phyloP scores from a whole-genome alignment of 2,113 vertebrate genomes.

The Rhinopithecus roxellana region DNA sequence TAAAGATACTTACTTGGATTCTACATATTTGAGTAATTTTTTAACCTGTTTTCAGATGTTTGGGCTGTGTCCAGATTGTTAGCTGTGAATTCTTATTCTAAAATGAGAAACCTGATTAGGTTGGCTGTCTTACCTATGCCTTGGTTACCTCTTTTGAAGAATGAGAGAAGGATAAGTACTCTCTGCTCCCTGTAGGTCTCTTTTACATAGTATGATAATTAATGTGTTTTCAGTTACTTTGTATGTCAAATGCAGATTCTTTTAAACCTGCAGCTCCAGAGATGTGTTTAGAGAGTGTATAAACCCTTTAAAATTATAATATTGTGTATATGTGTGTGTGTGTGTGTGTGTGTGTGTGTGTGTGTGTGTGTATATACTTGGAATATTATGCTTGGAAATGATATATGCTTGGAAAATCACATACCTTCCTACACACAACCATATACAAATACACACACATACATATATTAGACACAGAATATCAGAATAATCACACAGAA shows the following conservation, averaged over 20 bases:
- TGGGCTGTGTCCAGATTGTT: neutral
- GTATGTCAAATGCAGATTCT: neutral
- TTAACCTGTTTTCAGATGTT: neutral
- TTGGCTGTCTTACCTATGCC: neutral
- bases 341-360: neutral
- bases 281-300: neutral
- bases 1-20: slow-evolving; percentile 20
- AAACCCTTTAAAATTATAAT: neutral
- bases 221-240: neutral
- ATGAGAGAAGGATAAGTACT: neutral
- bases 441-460: too few species aligned
- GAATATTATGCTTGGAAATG: too few species aligned
- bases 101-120: neutral
- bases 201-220: neutral
- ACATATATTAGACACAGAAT: neutral
- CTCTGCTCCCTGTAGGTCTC: neutral
- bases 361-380: neutral
- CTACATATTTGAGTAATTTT: slow-evolving; percentile 45
- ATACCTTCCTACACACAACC: too few species aligned
- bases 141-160: neutral
- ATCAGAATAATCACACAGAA: neutral
- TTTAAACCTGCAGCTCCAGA: neutral
- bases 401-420: too few species aligned
- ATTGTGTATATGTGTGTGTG: neutral
- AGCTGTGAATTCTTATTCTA: neutral